Evolutionary conservation across 2,797 vertebrate species (phyloP), one percentile per base, ranked within the genome.

Genomic region (Delichon dasypus): DNA sequence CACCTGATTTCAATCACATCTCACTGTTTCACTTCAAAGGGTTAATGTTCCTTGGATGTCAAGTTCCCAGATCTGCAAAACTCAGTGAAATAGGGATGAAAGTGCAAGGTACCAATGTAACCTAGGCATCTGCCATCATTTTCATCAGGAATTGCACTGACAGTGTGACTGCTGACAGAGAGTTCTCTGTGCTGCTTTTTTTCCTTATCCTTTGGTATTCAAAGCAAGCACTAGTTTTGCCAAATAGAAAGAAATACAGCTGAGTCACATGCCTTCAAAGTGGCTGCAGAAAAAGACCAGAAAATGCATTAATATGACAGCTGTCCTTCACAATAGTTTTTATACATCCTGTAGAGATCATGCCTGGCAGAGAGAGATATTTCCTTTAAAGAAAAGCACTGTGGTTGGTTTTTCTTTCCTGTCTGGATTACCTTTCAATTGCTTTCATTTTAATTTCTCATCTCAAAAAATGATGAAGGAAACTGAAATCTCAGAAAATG

Each of bases 221-320:
- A 96, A 93, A 95, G 77, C 76, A 93, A 96, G 92, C 62, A 80
- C 67, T 75, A 60, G 32, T 76, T 95, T 89, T 86, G 55, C 62
- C 55, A 26, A 95, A 93, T 47, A 73, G 89, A 95, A 93, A 85
- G 93, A 64, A 92, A 86, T 76, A 95, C 54, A 65, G 55, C 96
- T 95, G 96, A 88, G 88, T 91, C 78, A 82, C 94, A 44, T 85
- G 93, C 68, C 93, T 94, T 91, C 79, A 88, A 94, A 97, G 88
- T 73, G 81, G 57, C 93, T 80, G 55, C 85, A 92, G 82, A 51
- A 92, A 72, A 88, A 95, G 70, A 85, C 73, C 54, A 5, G 32
- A 89, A 95, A 91, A 65, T 47, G 38, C 26, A n/a, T 88, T 85
- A 85, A 68, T 90, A 60, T 40, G 79, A 66, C 72, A 90, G 75